These are phyloP conservation scores for Trichonephila inaurata DNA, from an alignment of 1,140 invertebrate genomes.

Conservation along the genomic window DNA sequence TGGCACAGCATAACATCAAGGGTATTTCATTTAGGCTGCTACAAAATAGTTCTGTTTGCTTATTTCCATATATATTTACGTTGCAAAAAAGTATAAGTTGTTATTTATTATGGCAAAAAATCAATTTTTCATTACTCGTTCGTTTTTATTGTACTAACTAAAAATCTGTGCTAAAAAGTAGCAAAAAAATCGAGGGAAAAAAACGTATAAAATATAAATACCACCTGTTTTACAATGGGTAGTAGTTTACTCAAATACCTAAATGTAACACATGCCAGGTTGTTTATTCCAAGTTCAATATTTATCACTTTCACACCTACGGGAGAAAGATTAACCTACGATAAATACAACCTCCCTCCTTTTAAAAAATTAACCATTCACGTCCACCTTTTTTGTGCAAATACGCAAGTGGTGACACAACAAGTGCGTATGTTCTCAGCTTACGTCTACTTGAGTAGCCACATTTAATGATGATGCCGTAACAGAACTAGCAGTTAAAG, in stretches of 20 bases:
- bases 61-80: no score
- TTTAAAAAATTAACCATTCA: slow-evolving; percentile 7
- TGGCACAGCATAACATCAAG: no score
- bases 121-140: no score
- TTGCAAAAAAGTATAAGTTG: no score
- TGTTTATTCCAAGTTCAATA: slow-evolving; percentile 50
- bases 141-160: no score
- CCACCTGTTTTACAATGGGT: neutral
- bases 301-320: slow-evolving; percentile 54
- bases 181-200: neutral
- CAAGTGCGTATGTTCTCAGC: slow-evolving; percentile 7
- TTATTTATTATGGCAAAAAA: no score
- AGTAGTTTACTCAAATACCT: neutral
- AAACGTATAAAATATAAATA: neutral
- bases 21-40: no score
- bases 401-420: neutral
- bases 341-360: neutral
- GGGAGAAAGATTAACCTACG: slow-evolving; percentile 18
- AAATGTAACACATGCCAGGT: neutral
- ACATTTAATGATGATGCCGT: slow-evolving; percentile 61
- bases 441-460: slow-evolving; percentile 36
- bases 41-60: no score
- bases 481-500: slow-evolving; percentile 45
- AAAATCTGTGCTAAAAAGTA: no score
- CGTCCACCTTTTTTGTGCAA: neutral